These are phyloP conservation scores for Noctua janthina DNA, from an alignment of 2,888 invertebrate species.

Conservation along the genomic window DNA sequence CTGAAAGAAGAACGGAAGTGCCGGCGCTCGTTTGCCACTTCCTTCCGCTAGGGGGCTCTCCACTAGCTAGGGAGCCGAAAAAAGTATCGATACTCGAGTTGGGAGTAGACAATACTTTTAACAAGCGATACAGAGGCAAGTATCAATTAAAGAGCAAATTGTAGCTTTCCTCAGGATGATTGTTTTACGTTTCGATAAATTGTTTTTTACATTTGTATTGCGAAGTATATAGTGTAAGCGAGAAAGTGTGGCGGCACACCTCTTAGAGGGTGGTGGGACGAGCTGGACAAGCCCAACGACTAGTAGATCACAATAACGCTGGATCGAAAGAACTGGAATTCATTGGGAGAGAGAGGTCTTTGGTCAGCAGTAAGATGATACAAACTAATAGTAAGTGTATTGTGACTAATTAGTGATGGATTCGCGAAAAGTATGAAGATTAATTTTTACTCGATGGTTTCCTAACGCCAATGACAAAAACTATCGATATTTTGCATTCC, in stretches of 20 bases:
- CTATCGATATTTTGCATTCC: slow-evolving; percentile 40
- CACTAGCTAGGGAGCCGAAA: slow-evolving; percentile 44
- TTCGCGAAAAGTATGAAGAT: background rate
- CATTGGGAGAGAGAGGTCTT: background rate
- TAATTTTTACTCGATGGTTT: background rate
- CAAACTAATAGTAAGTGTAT: background rate
- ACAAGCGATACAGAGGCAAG: background rate
- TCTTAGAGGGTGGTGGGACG: background rate
- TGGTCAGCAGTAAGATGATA: background rate
- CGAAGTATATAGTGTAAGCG: background rate
- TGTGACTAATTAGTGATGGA: background rate
- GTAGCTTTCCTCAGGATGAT: background rate
- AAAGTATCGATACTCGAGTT: slow-evolving; percentile 39
- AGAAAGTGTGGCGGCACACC: background rate
- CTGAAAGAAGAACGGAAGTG: slow-evolving; percentile 74
- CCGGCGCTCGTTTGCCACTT: slow-evolving; percentile 72
- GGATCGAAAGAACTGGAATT: background rate
- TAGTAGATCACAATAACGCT: background rate
- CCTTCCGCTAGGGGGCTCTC: slow-evolving; percentile 67
- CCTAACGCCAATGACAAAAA: background rate
- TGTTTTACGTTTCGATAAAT: background rate
- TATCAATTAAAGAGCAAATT: background rate
- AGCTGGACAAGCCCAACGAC: background rate
- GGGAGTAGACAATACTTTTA: slow-evolving; percentile 6
- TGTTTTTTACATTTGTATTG: background rate